These are phyloP conservation scores for Pogonognathellus flavescens DNA, from an alignment of 1,140 invertebrate species.

Conservation along the genomic window DNA sequence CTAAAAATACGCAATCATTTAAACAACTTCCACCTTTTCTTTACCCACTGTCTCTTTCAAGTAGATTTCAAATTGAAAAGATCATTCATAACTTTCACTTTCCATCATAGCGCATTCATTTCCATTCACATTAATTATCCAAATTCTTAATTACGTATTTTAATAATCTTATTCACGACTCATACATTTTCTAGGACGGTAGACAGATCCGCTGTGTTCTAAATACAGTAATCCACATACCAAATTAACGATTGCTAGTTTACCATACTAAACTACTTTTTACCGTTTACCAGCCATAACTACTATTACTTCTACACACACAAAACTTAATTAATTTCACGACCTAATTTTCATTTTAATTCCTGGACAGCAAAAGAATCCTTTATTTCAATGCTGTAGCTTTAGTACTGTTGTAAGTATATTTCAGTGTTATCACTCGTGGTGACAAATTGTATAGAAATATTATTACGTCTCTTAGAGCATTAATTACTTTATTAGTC, in stretches of 20 bases:
- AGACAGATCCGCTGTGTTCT: too few relatives aligned
- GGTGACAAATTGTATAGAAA: slow-evolving; percentile 32
- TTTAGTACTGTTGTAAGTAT: slow-evolving; percentile 1
- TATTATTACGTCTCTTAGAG: neutral
- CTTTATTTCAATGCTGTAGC: slow-evolving; percentile 29
- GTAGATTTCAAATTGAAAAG: neutral
- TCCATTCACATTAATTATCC: slow-evolving; percentile 1
- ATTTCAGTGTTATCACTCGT: neutral
- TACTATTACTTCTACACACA: neutral
- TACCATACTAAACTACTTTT: neutral
- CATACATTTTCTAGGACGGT: slow-evolving; percentile 13
- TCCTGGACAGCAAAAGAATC: slow-evolving; percentile 31
- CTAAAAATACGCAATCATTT: slow-evolving; percentile 13
- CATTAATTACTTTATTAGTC: slow-evolving; percentile 3
- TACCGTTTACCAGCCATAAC: neutral
- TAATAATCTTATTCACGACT: slow-evolving; percentile 44
- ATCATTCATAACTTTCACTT: slow-evolving; percentile 8
- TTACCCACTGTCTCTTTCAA: slow-evolving; percentile 41
- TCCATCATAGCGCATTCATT: neutral
- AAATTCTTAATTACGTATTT: neutral
- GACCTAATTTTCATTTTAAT: neutral
- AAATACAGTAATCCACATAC: too few relatives aligned
- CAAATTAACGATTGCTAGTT: too few relatives aligned
- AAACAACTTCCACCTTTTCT: slow-evolving; percentile 45
- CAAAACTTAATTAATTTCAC: neutral